A percentile compares a stretch with the other conserved stretches of the same genome.
Evolutionary conservation across 2,888 invertebrate species (phyloP).

Genomic region (Melitaea athalia): DNA sequence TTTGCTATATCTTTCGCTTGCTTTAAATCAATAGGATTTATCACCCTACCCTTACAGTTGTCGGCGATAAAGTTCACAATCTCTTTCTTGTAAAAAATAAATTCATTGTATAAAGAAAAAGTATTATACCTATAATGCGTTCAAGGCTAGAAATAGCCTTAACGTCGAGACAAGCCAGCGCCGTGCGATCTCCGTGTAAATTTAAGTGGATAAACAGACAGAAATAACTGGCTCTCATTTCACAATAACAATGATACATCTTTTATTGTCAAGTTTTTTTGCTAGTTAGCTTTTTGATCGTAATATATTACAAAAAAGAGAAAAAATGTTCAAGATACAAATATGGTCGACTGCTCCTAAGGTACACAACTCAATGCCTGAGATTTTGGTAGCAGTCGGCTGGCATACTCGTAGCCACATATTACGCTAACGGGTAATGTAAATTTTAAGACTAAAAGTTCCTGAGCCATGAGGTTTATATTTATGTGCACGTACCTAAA

Average conservation of each 20-base stretch:
- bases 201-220: constrained; percentile 5
- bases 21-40: constrained; percentile 20
- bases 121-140: constrained; percentile 16
- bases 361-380: no score
- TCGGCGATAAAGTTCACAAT: constrained; percentile 22
- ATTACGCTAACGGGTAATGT: no score
- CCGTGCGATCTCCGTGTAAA: constrained; percentile 5
- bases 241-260: constrained; percentile 8
- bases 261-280: constrained; percentile 2
- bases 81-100: constrained; percentile 22
- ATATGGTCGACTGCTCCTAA: no score
- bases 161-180: constrained; percentile 18
- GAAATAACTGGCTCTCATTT: constrained; percentile 11
- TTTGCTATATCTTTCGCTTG: background rate
- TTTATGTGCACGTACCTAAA: no score
- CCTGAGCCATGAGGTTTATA: no score
- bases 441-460: no score
- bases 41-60: constrained; percentile 16
- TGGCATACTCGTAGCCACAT: no score
- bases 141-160: constrained; percentile 23
- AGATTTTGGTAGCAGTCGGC: no score
- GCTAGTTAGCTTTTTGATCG: no score
- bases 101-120: constrained; percentile 11
- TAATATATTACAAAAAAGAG: no score
- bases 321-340: no score